phyloP scores from a whole-genome alignment of 2,113 vertebrate genomes.

The Podarcis raffonei region DNA sequence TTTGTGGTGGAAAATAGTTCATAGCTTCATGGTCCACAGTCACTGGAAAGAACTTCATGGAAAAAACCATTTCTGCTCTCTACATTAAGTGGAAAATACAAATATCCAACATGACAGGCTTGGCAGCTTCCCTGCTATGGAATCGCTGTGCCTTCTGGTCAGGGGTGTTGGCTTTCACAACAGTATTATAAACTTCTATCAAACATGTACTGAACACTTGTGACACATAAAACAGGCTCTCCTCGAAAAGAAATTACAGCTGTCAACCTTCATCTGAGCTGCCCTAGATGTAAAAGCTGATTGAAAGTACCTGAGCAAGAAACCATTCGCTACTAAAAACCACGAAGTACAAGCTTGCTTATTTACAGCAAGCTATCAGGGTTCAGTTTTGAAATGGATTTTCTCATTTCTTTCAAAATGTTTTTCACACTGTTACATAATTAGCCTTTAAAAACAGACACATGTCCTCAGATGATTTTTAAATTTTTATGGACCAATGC shows the following conservation, averaged over 20 bases:
- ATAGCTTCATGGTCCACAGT: conserved; percentile 29
- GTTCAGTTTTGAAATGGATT: conserved; percentile 37
- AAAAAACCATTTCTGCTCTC: conserved; percentile 40
- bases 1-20: conserved; percentile 34
- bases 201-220: conserved; percentile 81
- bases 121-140: conserved; percentile 74
- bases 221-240: conserved; percentile 84
- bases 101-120: conserved; percentile 79
- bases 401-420: conserved; percentile 46
- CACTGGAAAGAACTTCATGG: conserved; percentile 56
- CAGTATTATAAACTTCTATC: conserved; percentile 77
- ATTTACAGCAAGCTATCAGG: conserved; percentile 66
- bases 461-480: neutral
- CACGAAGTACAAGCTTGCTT: conserved; percentile 75
- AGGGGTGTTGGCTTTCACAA: conserved; percentile 78
- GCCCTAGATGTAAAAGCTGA: conserved; percentile 80
- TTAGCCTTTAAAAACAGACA: conserved; percentile 17
- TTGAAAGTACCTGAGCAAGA: conserved; percentile 72
- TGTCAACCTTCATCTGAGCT: conserved; percentile 80
- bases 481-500: neutral
- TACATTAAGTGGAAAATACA: conserved; percentile 66
- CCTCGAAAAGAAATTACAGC: conserved; percentile 84
- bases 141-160: conserved; percentile 72
- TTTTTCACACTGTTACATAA: conserved; percentile 37
- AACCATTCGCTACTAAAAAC: conserved; percentile 67